Percentiles rank a stretch among this genome's conserved stretches.
These are phyloP conservation scores for Liparis tanakae DNA, from an alignment of 2,797 vertebrate species.

Conservation along the genomic window DNA sequence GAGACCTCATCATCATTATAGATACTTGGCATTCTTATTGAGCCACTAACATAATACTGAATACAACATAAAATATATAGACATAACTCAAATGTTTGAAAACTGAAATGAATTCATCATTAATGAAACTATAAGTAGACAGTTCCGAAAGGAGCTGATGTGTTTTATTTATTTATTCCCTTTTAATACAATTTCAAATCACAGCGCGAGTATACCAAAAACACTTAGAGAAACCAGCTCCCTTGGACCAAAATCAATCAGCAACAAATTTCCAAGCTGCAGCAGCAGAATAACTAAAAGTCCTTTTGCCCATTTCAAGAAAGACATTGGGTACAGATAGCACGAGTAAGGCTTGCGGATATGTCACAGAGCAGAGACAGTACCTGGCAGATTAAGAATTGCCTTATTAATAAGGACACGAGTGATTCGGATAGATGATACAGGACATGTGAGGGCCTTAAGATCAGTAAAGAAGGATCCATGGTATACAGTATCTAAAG, in stretches of 20 bases:
- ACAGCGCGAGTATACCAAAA: too few relatives aligned
- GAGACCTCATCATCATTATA: constrained; percentile 19
- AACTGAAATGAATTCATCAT: neutral
- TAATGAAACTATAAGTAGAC: neutral
- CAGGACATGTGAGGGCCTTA: neutral
- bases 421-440: neutral
- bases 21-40: neutral
- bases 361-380: neutral
- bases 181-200: too few relatives aligned
- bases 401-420: neutral
- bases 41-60: neutral
- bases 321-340: neutral
- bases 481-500: neutral
- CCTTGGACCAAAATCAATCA: neutral
- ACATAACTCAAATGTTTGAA: neutral
- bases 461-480: neutral
- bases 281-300: neutral
- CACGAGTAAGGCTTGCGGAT: neutral
- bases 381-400: neutral
- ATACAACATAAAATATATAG: neutral
- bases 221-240: neutral
- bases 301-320: neutral
- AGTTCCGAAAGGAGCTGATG: neutral
- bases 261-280: neutral
- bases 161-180: too few relatives aligned